Evolutionary conservation across 2,888 invertebrate genomes (phyloP).

Genomic region (Amphipyra tragopoginis): DNA sequence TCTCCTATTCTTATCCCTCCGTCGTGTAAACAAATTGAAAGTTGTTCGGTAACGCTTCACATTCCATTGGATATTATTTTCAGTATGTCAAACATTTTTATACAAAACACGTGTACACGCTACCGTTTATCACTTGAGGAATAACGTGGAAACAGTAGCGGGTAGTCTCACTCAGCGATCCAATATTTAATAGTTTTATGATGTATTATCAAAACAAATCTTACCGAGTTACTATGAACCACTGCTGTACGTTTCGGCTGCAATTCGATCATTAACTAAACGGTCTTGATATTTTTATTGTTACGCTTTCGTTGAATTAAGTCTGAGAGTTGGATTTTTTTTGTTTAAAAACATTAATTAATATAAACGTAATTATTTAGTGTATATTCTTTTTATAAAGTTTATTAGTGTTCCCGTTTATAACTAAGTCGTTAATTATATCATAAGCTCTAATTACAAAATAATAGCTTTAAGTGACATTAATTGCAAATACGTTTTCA

Average conservation of each 20-base stretch:
- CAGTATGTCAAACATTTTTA: slow-evolving; percentile 43
- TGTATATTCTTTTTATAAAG: too few species aligned
- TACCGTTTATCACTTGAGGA: slow-evolving; percentile 70
- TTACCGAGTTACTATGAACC: slow-evolving; percentile 85
- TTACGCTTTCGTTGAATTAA: slow-evolving; percentile 8
- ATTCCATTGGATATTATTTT: slow-evolving; percentile 25
- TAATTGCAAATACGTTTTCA: slow-evolving; percentile 11
- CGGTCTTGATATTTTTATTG: slow-evolving; percentile 76
- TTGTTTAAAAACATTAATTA: not conserved
- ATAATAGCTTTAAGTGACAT: slow-evolving; percentile 1
- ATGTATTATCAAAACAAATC: slow-evolving; percentile 91
- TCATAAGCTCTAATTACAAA: not conserved
- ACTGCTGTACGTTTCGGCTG: slow-evolving; percentile 84
- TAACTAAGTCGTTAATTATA: not conserved
- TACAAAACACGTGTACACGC: slow-evolving; percentile 60
- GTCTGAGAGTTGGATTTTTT: not conserved
- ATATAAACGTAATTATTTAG: too few species aligned
- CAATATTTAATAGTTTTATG: slow-evolving; percentile 91
- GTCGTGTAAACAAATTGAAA: slow-evolving; percentile 43
- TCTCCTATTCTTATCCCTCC: slow-evolving; percentile 35
- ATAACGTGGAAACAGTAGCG: slow-evolving; percentile 80
- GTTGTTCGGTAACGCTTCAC: slow-evolving; percentile 31
- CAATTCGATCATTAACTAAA: slow-evolving; percentile 68
- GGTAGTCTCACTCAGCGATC: slow-evolving; percentile 90
- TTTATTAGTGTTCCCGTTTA: not conserved